Conservation (phyloP, 2,888 invertebrate species). For the Asteroscopus sphinx region DNA sequence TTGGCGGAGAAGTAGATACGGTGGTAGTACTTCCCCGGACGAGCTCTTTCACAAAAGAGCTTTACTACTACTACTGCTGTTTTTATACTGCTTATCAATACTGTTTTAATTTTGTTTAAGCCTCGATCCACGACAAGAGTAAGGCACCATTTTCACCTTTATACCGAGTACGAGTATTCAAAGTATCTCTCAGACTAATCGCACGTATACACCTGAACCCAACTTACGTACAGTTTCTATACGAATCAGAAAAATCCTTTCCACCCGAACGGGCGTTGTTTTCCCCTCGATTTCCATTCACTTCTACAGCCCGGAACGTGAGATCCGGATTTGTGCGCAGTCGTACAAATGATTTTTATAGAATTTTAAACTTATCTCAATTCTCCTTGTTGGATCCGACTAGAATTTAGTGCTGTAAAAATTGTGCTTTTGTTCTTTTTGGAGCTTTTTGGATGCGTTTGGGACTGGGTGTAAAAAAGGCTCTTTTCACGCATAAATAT, state of each 20-base stretch:
- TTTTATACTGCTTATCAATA: too few relatives aligned
- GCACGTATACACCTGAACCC: slow-evolving; percentile 50
- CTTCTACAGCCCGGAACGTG: slow-evolving; percentile 53
- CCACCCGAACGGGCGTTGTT: slow-evolving; percentile 65
- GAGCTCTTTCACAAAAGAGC: too few relatives aligned
- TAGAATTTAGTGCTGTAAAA: slow-evolving; percentile 44
- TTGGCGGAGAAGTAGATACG: too few relatives aligned
- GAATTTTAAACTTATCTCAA: slow-evolving; percentile 60
- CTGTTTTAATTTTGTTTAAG: too few relatives aligned
- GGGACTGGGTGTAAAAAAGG: slow-evolving; percentile 1
- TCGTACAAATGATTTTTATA: slow-evolving; percentile 62
- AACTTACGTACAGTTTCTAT: slow-evolving; percentile 51
- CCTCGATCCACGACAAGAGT: too few relatives aligned
- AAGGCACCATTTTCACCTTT: too few relatives aligned
- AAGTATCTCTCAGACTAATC: slow-evolving; percentile 16
- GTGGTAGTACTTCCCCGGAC: too few relatives aligned
- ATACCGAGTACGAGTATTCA: too few relatives aligned
- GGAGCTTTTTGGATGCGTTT: slow-evolving; percentile 3
- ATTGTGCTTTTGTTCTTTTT: slow-evolving; percentile 33
- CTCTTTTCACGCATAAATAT: background rate
- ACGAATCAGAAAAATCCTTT: slow-evolving; percentile 68
- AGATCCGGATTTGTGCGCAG: slow-evolving; percentile 56
- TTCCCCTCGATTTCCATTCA: slow-evolving; percentile 74
- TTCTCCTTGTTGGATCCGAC: slow-evolving; percentile 41
- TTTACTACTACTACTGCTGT: too few relatives aligned